Percentiles rank a stretch among this genome's conserved stretches.
These are phyloP conservation scores for Cossypha niveicapilla DNA, from an alignment of 2,797 vertebrate genomes.

Conservation along the genomic window DNA sequence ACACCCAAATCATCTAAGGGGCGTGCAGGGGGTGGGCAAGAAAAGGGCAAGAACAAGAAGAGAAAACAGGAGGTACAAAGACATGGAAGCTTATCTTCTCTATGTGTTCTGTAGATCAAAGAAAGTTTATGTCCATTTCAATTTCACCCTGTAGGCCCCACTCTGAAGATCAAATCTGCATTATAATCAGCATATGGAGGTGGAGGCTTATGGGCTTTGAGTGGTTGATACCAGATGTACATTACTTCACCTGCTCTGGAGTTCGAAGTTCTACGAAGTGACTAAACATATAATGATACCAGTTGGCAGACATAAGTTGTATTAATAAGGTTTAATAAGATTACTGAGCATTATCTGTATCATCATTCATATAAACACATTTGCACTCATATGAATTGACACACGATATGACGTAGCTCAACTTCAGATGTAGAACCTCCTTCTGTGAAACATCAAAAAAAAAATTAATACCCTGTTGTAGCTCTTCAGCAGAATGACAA, in stretches of 20 bases:
- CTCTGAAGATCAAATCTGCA: neutral
- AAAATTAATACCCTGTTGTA: neutral
- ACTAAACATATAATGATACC: neutral
- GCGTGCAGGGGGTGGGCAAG: neutral
- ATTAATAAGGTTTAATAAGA: neutral
- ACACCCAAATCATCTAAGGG: neutral
- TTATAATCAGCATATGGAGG: neutral
- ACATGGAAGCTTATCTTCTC: neutral
- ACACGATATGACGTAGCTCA: neutral
- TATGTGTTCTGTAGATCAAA: neutral
- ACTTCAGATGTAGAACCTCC: neutral
- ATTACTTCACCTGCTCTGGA: neutral
- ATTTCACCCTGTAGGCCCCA: neutral
- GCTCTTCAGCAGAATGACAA: neutral
- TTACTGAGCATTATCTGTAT: neutral
- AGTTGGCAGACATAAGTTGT: neutral
- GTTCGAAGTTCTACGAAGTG: neutral
- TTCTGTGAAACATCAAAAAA: neutral
- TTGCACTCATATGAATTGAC: neutral
- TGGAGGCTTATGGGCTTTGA: neutral
- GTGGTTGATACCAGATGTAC: neutral
- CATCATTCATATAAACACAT: neutral
- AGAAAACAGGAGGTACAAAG: neutral
- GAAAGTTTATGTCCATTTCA: neutral
- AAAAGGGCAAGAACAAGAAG: neutral